These are phyloP conservation scores for Zeuzera pyrina DNA, from an alignment of 2,888 invertebrate species.

Conservation along the genomic window DNA sequence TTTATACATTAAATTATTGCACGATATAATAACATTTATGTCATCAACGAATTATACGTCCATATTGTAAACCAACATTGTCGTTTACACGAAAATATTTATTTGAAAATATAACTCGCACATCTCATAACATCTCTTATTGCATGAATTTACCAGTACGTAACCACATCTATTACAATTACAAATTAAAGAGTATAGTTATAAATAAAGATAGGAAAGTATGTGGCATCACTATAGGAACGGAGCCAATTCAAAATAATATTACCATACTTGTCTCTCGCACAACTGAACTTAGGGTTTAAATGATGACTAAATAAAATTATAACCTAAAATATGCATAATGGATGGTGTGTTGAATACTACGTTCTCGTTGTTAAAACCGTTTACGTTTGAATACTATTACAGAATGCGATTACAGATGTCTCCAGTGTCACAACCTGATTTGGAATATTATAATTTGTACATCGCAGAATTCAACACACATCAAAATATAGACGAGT, in stretches of 20 bases:
- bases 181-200: constrained; percentile 35
- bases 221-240: constrained; percentile 60
- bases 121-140: constrained; percentile 28
- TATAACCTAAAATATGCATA: constrained; percentile 57
- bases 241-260: constrained; percentile 55
- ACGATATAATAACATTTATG: constrained; percentile 49
- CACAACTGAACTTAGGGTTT: constrained; percentile 59
- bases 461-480: constrained; percentile 11
- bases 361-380: too few relatives aligned
- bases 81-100: constrained; percentile 34
- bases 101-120: constrained; percentile 22
- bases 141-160: constrained; percentile 37
- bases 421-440: constrained; percentile 46
- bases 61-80: constrained; percentile 26
- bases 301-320: constrained; percentile 67
- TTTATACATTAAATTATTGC: constrained; percentile 64
- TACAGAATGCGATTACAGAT: too few relatives aligned
- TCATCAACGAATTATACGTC: constrained; percentile 27
- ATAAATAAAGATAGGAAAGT: constrained; percentile 62
- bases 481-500: constrained; percentile 12
- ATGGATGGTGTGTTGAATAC: constrained; percentile 29
- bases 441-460: constrained; percentile 13
- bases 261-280: constrained; percentile 41
- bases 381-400: too few relatives aligned
- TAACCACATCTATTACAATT: constrained; percentile 43